A percentile compares a stretch with the other conserved stretches of the same genome.
Conservation (phyloP, 2,113 vertebrate genomes). For the Planiliza haematocheilus region DNA sequence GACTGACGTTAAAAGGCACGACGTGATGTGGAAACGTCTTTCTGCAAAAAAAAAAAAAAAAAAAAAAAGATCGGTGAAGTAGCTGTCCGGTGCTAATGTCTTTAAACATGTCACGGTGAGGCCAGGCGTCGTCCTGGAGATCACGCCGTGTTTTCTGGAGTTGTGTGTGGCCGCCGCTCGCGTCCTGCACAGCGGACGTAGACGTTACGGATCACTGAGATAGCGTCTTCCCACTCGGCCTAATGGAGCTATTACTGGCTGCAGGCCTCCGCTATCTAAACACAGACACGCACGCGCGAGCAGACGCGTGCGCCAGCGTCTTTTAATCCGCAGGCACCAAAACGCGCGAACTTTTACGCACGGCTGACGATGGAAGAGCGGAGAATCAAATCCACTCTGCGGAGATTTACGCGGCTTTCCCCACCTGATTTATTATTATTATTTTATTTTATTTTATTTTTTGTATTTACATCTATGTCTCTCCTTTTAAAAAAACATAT, state of each 20-base stretch:
- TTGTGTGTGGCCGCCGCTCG: constrained; percentile 24
- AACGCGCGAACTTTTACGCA: constrained; percentile 38
- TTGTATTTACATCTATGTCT: neutral
- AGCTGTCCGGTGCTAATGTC: neutral
- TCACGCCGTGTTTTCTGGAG: neutral
- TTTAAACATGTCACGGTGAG: neutral
- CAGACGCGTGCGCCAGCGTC: too few relatives aligned
- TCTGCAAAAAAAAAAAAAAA: too few relatives aligned
- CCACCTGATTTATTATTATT: too few relatives aligned
- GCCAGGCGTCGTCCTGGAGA: constrained; percentile 44
- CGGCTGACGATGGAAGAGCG: neutral
- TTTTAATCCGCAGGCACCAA: neutral
- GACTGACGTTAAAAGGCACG: neutral
- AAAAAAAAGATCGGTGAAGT: too few relatives aligned
- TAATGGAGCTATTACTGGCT: constrained; percentile 83
- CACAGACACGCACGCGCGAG: constrained; percentile 46
- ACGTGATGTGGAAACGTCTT: neutral
- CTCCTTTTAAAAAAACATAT: too few relatives aligned
- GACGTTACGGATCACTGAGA: constrained; percentile 76
- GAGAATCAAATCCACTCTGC: neutral
- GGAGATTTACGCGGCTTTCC: neutral
- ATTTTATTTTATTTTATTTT: too few relatives aligned
- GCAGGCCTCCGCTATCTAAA: constrained; percentile 72
- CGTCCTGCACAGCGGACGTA: constrained; percentile 44
- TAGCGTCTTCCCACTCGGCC: constrained; percentile 58